Conservation (phyloP, 1,140 invertebrate genomes). For the Zaprionus gabonicus region DNA sequence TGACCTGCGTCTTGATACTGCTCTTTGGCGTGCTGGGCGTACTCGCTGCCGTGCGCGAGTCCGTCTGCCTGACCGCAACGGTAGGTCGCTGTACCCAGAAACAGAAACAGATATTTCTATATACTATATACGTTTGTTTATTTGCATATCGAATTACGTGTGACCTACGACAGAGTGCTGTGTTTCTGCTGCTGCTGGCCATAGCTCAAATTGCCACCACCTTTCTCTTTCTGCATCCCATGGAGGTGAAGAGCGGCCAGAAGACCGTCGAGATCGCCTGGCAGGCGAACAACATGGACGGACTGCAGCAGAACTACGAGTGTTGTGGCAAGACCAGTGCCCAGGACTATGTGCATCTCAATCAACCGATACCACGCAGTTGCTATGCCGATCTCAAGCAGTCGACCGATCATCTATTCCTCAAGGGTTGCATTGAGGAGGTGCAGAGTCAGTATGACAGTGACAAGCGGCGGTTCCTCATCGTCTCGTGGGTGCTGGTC, state of each 20-base stretch:
- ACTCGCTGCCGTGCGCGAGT: constrained; percentile 71
- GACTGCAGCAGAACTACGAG: constrained; percentile 63
- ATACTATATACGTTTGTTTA: background rate
- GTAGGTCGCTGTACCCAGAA: constrained; percentile 41
- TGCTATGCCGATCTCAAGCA: constrained; percentile 65
- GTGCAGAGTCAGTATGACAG: constrained; percentile 68
- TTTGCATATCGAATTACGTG: background rate
- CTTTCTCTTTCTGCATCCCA: constrained; percentile 55
- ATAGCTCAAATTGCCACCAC: constrained; percentile 64
- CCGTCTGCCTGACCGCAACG: constrained; percentile 64
- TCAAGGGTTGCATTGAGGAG: constrained; percentile 70
- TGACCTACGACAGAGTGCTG: constrained; percentile 51
- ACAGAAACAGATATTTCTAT: background rate
- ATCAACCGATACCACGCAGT: constrained; percentile 64
- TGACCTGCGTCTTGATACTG: constrained; percentile 58
- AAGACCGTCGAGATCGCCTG: constrained; percentile 67
- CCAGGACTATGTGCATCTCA: constrained; percentile 72
- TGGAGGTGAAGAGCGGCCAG: constrained; percentile 58
- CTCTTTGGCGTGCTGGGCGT: constrained; percentile 69
- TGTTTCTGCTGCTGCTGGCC: constrained; percentile 71
- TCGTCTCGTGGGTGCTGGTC: constrained; percentile 70
- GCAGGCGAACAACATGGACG: constrained; percentile 76
- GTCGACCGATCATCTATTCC: constrained; percentile 49
- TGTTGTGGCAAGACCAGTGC: constrained; percentile 75
- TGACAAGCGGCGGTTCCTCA: constrained; percentile 61